A percentile compares a stretch with the other conserved stretches of the same genome.
phyloP scores from a whole-genome alignment of 2,113 vertebrate species.

The Chaetops frenatus region DNA sequence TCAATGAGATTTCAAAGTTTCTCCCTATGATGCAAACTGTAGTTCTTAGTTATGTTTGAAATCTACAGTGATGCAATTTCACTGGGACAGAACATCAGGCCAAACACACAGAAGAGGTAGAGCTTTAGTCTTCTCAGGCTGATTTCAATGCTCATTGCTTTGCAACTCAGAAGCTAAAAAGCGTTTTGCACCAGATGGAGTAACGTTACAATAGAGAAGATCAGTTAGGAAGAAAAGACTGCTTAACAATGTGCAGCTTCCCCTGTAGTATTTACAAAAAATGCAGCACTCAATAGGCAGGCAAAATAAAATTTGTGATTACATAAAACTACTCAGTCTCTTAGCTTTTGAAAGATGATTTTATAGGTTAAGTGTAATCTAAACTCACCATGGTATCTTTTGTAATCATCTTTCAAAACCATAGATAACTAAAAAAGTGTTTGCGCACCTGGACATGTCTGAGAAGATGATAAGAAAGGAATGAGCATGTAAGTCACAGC shows the following conservation, averaged over 20 bases:
- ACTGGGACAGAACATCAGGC: neutral
- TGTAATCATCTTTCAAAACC: neutral
- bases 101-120: neutral
- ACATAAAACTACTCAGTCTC: neutral
- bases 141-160: neutral
- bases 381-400: neutral
- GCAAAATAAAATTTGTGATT: neutral
- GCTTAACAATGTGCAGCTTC: neutral
- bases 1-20: neutral
- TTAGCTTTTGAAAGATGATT: neutral
- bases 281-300: neutral
- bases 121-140: neutral
- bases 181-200: neutral
- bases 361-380: neutral
- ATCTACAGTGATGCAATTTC: neutral
- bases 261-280: neutral
- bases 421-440: neutral
- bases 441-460: neutral
- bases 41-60: neutral
- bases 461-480: neutral
- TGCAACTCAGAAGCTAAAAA: neutral
- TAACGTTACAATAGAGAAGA: neutral
- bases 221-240: neutral
- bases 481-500: neutral
- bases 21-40: neutral